Conservation (phyloP, 2,113 vertebrate species). For the Malaclemys terrapin region DNA sequence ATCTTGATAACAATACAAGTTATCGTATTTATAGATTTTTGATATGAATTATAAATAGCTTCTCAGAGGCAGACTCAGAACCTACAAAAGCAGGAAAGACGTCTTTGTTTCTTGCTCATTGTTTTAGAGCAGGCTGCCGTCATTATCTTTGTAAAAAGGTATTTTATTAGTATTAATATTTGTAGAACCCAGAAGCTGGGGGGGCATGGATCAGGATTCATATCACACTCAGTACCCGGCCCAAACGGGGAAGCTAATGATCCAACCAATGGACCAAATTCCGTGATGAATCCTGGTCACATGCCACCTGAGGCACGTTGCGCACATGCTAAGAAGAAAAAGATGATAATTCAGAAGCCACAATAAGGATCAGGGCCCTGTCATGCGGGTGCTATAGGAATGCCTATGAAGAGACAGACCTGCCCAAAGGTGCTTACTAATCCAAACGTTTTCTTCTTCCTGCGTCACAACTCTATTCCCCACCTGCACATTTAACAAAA, state of each 20-base stretch:
- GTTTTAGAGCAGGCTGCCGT: background rate
- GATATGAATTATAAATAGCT: background rate
- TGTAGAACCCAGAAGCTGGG: background rate
- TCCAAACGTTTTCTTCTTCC: background rate
- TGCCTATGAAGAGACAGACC: background rate
- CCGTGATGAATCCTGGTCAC: no score
- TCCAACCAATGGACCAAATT: no score
- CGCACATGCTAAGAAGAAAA: no score
- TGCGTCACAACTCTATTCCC: background rate
- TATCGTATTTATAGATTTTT: background rate
- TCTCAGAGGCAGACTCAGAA: background rate
- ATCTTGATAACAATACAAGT: background rate
- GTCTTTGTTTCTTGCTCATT: background rate
- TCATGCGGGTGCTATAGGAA: background rate
- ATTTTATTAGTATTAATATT: conserved; percentile 11
- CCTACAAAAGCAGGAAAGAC: background rate
- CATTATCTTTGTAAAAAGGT: background rate
- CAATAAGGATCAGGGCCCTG: background rate
- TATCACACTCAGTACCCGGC: no score
- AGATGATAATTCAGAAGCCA: no score
- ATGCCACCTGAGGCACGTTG: no score
- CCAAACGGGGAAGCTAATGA: no score
- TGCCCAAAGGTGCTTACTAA: background rate
- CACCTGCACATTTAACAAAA: background rate
- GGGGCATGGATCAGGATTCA: no score